phyloP scores from a whole-genome alignment of 2,888 invertebrate genomes.

The Trypoxylon attenuatum region DNA sequence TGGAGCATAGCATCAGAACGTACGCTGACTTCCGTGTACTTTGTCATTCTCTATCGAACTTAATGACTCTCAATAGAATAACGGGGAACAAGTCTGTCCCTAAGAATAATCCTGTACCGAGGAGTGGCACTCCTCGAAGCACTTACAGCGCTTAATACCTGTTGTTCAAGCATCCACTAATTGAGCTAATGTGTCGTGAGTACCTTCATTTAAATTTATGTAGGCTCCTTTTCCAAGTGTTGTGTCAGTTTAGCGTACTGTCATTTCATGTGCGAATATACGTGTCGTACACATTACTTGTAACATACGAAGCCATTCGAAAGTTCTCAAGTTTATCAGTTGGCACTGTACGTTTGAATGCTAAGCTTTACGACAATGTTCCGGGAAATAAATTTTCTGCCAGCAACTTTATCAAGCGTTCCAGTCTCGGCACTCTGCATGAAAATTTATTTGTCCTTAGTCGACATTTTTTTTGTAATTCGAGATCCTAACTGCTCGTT shows the following conservation, averaged over 20 bases:
- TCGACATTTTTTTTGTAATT: conserved; percentile 14
- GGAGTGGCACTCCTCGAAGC: neutral
- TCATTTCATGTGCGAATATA: no score
- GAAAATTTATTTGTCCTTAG: conserved; percentile 19
- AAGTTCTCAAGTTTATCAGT: conserved; percentile 8
- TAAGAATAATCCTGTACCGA: neutral
- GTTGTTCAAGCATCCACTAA: neutral
- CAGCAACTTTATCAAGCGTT: conserved; percentile 6
- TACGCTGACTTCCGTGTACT: no score
- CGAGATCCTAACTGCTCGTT: conserved; percentile 18
- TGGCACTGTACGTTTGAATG: neutral
- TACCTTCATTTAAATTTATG: neutral
- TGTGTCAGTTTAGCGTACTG: neutral
- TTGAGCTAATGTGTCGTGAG: neutral
- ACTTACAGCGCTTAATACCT: neutral
- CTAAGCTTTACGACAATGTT: neutral
- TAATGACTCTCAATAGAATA: neutral
- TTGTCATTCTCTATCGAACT: neutral
- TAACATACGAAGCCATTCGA: neutral
- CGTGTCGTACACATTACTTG: no score
- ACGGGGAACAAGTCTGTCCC: neutral
- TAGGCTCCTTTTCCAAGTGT: neutral
- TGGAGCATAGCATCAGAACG: no score
- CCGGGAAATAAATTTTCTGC: conserved; percentile 4
- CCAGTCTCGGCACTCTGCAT: neutral